Percentiles rank a stretch among this genome's conserved stretches.
These are phyloP conservation scores for Sebastes kiyomatsui DNA, from an alignment of 2,797 vertebrate genomes.

Conservation along the genomic window DNA sequence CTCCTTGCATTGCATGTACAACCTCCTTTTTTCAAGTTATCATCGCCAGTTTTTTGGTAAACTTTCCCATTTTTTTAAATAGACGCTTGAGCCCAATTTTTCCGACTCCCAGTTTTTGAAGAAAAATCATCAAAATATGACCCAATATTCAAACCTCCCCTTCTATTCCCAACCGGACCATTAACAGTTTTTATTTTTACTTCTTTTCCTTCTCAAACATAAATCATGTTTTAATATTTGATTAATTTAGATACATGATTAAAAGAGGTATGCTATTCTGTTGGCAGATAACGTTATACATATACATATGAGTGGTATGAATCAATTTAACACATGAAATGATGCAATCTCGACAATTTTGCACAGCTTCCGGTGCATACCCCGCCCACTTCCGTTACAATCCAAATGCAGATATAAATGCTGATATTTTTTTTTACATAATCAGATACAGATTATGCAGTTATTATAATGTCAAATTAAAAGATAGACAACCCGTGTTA, in stretches of 20 bases:
- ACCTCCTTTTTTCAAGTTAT: too few relatives aligned
- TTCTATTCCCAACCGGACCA: background rate
- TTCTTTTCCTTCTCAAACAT: background rate
- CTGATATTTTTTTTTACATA: background rate
- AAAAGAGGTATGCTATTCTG: background rate
- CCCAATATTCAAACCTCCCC: background rate
- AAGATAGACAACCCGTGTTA: background rate
- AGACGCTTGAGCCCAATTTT: accelerated
- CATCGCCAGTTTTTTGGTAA: too few relatives aligned
- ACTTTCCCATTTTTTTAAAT: accelerated
- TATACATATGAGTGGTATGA: background rate
- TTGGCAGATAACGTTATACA: background rate
- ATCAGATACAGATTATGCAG: background rate
- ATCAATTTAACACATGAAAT: background rate
- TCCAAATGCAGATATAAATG: background rate
- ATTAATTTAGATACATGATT: too few relatives aligned
- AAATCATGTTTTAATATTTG: background rate
- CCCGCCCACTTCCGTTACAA: too few relatives aligned
- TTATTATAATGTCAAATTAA: background rate
- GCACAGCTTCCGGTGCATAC: too few relatives aligned
- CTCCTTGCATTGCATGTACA: background rate
- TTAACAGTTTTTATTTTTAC: background rate
- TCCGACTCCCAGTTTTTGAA: accelerated
- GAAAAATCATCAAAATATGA: background rate
- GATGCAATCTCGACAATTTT: background rate